These are phyloP conservation scores for Aphaenogaster ashmeadi DNA, from an alignment of 1,140 invertebrate genomes.

Conservation along the genomic window DNA sequence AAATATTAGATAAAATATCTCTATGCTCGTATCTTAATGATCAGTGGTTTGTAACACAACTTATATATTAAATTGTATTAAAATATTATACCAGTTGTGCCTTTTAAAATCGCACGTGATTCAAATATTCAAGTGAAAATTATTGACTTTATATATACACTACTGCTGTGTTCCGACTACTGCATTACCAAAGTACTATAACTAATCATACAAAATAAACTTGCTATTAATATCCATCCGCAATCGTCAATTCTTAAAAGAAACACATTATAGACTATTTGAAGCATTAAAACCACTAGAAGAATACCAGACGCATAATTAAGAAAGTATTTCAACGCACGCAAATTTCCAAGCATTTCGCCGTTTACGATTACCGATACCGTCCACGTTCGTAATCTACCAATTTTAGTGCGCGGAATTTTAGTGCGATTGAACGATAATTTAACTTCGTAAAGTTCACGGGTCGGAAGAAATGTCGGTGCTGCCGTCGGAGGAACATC, in stretches of 20 bases:
- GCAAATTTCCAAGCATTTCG: background rate
- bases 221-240: background rate
- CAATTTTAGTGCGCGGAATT: background rate
- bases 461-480: background rate
- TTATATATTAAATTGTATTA: conserved; percentile 1
- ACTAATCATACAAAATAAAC: background rate
- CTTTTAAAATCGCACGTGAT: conserved; percentile 15
- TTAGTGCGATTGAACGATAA: conserved; percentile 4
- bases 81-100: conserved; percentile 29
- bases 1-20: background rate
- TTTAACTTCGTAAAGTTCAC: conserved; percentile 5
- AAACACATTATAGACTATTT: background rate
- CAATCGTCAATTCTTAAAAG: conserved; percentile 16
- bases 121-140: conserved; percentile 7
- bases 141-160: background rate
- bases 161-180: background rate
- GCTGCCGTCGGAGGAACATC: background rate
- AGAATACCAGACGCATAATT: background rate
- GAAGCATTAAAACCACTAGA: background rate
- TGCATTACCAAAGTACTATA: background rate
- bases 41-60: too few species aligned
- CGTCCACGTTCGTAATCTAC: background rate
- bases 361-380: background rate
- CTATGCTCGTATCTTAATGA: background rate
- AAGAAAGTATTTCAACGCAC: background rate